Evolutionary conservation across 2,797 vertebrate genomes (phyloP).

Genomic region (Jordanella pulchra): DNA sequence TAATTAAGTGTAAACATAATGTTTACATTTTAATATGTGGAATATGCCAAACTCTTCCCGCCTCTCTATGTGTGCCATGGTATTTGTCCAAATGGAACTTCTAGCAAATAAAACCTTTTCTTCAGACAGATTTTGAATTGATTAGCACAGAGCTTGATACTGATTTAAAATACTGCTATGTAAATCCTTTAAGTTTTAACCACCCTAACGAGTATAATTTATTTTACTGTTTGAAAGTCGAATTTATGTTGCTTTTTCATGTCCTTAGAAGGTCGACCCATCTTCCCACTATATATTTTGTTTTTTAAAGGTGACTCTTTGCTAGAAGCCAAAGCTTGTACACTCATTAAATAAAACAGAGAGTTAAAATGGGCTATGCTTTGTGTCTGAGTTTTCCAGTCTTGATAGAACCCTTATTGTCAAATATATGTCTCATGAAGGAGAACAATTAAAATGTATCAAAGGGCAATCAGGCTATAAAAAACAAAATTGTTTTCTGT

Average conservation of each 20-base stretch:
- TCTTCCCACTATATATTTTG: conserved; percentile 61
- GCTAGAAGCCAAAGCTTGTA: conserved; percentile 62
- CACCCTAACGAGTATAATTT: background rate
- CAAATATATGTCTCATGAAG: conserved; percentile 20
- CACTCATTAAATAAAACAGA: conserved; percentile 43
- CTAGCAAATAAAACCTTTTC: background rate
- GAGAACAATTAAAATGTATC: conserved; percentile 23
- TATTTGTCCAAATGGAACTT: background rate
- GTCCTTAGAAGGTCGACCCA: conserved; percentile 71
- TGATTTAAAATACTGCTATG: background rate
- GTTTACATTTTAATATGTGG: no score
- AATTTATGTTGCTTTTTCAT: conserved; percentile 32
- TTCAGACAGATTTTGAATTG: background rate
- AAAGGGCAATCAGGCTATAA: conserved; percentile 39
- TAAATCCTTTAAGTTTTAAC: background rate
- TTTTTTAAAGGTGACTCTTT: conserved; percentile 65
- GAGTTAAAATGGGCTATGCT: background rate
- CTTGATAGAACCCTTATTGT: conserved; percentile 12
- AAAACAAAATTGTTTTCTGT: conserved; percentile 7
- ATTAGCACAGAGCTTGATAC: background rate
- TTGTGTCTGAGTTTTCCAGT: conserved; percentile 15
- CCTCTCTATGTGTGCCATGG: background rate
- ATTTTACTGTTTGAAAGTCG: conserved; percentile 6
- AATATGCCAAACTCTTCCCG: background rate
- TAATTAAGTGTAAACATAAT: no score